A percentile compares a stretch with the other conserved stretches of the same genome.
These are phyloP conservation scores for Clistopyga incitator DNA, from an alignment of 2,888 invertebrate genomes.

Conservation along the genomic window DNA sequence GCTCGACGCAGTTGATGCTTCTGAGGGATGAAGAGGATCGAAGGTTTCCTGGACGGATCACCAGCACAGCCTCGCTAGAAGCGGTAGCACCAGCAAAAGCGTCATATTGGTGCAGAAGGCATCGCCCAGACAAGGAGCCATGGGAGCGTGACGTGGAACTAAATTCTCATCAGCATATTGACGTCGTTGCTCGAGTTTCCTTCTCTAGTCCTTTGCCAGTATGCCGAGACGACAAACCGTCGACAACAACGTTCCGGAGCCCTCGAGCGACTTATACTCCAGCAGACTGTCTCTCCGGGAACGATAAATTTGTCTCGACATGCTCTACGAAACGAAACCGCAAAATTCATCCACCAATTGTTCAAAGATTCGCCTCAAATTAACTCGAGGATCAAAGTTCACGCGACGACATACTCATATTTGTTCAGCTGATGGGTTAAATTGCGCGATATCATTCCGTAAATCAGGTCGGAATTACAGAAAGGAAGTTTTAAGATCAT, in stretches of 20 bases:
- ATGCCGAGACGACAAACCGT: slow-evolving; percentile 33
- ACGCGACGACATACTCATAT: not conserved
- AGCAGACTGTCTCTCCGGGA: not conserved
- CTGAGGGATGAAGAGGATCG: slow-evolving; percentile 55
- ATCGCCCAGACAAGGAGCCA: slow-evolving; percentile 62
- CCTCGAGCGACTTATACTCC: slow-evolving; percentile 39
- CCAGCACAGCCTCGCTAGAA: not conserved
- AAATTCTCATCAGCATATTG: slow-evolving; percentile 77
- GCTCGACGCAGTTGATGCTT: slow-evolving; percentile 47
- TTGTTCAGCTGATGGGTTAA: not conserved
- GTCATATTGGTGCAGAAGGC: slow-evolving; percentile 25
- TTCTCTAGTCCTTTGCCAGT: slow-evolving; percentile 53
- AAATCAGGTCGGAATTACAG: too few species aligned
- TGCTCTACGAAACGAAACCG: slow-evolving; percentile 10
- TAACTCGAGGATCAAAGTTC: slow-evolving; percentile 27
- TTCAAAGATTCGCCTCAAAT: slow-evolving; percentile 5
- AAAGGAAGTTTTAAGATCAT: too few species aligned
- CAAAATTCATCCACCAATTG: slow-evolving; percentile 32
- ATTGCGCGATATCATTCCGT: not conserved
- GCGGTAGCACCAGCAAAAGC: not conserved
- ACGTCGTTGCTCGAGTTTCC: slow-evolving; percentile 64
- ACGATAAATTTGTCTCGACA: slow-evolving; percentile 15
- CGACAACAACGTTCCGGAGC: slow-evolving; percentile 40
- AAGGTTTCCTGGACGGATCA: slow-evolving; percentile 50
- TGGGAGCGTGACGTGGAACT: slow-evolving; percentile 74